Percentiles rank a stretch among this genome's conserved stretches.
phyloP scores from a whole-genome alignment of 2,888 invertebrate species.

The Aphrophora alni region DNA sequence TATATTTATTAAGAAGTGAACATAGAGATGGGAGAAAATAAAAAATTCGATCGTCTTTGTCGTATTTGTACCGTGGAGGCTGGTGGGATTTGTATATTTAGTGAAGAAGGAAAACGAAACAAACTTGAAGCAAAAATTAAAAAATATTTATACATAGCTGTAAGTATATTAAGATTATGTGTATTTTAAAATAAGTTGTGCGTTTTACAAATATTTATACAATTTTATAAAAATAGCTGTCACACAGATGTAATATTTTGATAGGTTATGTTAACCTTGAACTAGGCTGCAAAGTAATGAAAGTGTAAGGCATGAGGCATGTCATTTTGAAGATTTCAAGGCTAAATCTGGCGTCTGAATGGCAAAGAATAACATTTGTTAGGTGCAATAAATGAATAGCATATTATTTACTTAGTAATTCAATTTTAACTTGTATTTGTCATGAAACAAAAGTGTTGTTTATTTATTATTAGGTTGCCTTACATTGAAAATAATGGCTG shows the following conservation, averaged over 20 bases:
- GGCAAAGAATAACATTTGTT: too few relatives aligned
- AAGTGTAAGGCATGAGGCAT: background rate
- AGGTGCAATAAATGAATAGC: too few relatives aligned
- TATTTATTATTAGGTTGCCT: too few relatives aligned
- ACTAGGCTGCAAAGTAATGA: slow-evolving; percentile 1
- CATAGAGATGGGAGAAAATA: slow-evolving; percentile 31
- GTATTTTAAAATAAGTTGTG: background rate
- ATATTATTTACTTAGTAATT: too few relatives aligned
- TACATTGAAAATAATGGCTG: too few relatives aligned
- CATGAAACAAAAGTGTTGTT: too few relatives aligned
- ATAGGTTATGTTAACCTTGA: slow-evolving; percentile 38
- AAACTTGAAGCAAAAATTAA: slow-evolving; percentile 70
- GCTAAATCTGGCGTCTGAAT: background rate
- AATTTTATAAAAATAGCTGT: background rate
- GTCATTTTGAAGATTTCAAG: background rate
- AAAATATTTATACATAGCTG: slow-evolving; percentile 72
- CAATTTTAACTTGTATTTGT: too few relatives aligned
- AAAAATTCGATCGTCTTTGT: slow-evolving; percentile 58
- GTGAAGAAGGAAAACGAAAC: slow-evolving; percentile 69
- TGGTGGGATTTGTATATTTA: slow-evolving; percentile 67
- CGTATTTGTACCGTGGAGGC: slow-evolving; percentile 69
- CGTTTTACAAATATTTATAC: background rate
- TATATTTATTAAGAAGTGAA: slow-evolving; percentile 12
- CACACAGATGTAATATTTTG: background rate
- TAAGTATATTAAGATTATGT: slow-evolving; percentile 55